Percentiles rank a stretch among this genome's conserved stretches.
phyloP scores from a whole-genome alignment of 2,113 vertebrate genomes.

The Caloenas nicobarica region DNA sequence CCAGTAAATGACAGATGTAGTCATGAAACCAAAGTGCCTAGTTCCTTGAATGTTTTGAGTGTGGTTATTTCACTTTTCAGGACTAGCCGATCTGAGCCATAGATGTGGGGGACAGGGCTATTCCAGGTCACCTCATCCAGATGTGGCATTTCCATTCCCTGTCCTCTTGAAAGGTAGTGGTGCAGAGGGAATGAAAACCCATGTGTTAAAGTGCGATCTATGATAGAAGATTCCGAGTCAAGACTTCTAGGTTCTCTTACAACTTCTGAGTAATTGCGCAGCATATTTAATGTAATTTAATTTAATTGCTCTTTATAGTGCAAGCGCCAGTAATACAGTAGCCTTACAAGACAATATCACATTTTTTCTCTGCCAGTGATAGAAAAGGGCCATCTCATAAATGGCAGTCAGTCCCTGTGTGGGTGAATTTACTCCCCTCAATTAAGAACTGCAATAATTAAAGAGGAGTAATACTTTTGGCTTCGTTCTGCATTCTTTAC shows the following conservation, averaged over 20 bases:
- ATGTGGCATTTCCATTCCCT: background rate
- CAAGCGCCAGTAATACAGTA: background rate
- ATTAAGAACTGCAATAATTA: background rate
- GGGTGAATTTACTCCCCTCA: background rate
- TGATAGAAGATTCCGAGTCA: background rate
- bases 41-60: background rate
- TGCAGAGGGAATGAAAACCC: background rate
- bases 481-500: background rate
- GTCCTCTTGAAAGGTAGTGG: background rate
- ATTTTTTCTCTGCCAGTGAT: background rate
- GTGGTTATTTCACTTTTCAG: background rate
- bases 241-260: background rate
- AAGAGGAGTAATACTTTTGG: background rate
- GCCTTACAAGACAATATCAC: background rate
- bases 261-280: background rate
- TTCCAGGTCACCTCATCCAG: background rate
- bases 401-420: background rate
- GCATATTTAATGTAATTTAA: background rate
- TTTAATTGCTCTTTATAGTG: background rate
- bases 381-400: background rate
- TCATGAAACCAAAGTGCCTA: background rate
- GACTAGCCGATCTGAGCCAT: rapidly evolving
- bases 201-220: background rate
- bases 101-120: background rate
- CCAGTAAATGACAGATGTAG: background rate